Evolutionary conservation across 1,140 invertebrate species (phyloP).

Genomic region (Drosophila kikkawai): DNA sequence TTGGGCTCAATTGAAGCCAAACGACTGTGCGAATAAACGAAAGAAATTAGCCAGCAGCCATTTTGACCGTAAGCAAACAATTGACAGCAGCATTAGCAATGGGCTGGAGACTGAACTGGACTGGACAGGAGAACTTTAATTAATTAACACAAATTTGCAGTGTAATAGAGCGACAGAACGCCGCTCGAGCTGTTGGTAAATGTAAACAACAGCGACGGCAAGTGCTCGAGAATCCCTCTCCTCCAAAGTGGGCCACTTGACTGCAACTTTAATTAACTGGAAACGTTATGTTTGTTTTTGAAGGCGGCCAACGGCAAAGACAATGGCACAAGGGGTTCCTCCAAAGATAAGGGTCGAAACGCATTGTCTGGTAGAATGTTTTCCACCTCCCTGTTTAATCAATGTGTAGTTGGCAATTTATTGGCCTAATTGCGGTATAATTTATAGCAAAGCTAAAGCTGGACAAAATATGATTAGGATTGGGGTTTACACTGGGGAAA

Average conservation of each 20-base stretch:
- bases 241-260: conserved; percentile 67
- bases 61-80: conserved; percentile 37
- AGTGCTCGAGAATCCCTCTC: conserved; percentile 34
- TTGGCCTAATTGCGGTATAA: conserved; percentile 73
- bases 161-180: conserved; percentile 62
- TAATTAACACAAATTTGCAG: conserved; percentile 80
- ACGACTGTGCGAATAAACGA: not conserved
- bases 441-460: conserved; percentile 52
- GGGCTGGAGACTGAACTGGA: conserved; percentile 2
- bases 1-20: conserved; percentile 27
- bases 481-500: not conserved
- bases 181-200: conserved; percentile 30
- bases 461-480: conserved; percentile 33
- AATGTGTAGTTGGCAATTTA: conserved; percentile 60
- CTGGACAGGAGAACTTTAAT: conserved; percentile 57
- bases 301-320: conserved; percentile 55
- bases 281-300: conserved; percentile 79
- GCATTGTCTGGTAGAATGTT: conserved; percentile 31
- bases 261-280: conserved; percentile 82
- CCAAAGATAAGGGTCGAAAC: conserved; percentile 11
- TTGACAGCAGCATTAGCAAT: conserved; percentile 15
- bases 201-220: conserved; percentile 33
- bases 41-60: conserved; percentile 33
- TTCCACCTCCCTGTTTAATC: conserved; percentile 35
- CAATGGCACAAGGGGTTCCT: conserved; percentile 38